These are phyloP conservation scores for Australoheros scitulus DNA, from an alignment of 2,113 vertebrate genomes.

Conservation along the genomic window DNA sequence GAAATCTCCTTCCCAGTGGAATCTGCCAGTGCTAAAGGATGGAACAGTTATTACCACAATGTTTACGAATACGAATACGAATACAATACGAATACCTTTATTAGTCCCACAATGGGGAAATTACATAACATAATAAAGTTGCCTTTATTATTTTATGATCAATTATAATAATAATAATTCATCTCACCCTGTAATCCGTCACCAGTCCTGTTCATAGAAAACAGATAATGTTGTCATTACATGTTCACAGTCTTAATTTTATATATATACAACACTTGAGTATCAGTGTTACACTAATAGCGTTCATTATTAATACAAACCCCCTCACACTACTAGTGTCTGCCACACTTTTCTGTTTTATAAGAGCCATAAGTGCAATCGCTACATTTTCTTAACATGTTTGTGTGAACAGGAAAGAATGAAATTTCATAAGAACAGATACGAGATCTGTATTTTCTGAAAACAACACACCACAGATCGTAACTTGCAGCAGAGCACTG, in stretches of 20 bases:
- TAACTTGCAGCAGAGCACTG: background rate
- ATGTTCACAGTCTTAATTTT: background rate
- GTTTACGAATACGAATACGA: too few relatives aligned
- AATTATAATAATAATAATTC: background rate
- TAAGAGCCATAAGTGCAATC: accelerated
- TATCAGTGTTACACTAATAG: too few relatives aligned
- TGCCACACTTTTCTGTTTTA: background rate
- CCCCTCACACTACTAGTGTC: background rate
- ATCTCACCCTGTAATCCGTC: conserved; percentile 96
- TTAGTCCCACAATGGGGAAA: too few relatives aligned
- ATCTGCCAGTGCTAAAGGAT: conserved; percentile 93
- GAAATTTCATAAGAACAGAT: background rate
- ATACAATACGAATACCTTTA: too few relatives aligned
- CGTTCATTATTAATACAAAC: background rate
- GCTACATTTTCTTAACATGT: accelerated
- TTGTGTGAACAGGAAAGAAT: accelerated
- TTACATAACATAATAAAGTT: too few relatives aligned
- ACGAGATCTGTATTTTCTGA: background rate
- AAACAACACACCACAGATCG: background rate
- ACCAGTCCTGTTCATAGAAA: conserved; percentile 84
- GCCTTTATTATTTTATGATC: background rate
- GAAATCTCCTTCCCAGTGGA: conserved; percentile 93
- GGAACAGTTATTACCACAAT: background rate
- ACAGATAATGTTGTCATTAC: conserved; percentile 4
- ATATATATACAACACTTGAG: background rate